These are phyloP conservation scores for Cosmorhoe ocellata DNA, from an alignment of 2,888 invertebrate species.

Conservation along the genomic window DNA sequence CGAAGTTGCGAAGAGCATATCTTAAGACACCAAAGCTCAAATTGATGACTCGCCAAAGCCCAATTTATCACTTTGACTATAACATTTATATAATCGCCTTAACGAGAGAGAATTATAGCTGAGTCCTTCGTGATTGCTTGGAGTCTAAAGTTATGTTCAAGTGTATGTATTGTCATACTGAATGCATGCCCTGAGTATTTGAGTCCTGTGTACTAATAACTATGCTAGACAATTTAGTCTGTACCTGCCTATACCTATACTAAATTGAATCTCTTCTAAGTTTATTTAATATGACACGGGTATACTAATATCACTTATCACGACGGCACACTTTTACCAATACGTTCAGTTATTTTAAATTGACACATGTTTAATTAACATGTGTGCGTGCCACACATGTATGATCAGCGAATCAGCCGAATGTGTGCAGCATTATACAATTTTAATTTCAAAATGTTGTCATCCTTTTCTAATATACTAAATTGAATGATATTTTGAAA, in stretches of 20 bases:
- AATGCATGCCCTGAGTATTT: constrained; percentile 47
- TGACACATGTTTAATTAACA: constrained; percentile 1
- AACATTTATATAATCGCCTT: constrained; percentile 71
- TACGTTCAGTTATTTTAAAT: constrained; percentile 7
- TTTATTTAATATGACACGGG: constrained; percentile 2
- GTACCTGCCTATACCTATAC: neutral
- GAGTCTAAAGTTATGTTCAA: constrained; percentile 47
- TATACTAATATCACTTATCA: constrained; percentile 8
- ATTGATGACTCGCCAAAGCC: too few species aligned
- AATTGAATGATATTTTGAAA: neutral
- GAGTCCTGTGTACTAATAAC: constrained; percentile 35
- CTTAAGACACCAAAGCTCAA: too few species aligned
- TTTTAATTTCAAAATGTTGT: neutral
- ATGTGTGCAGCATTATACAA: constrained; percentile 1
- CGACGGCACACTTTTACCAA: constrained; percentile 8
- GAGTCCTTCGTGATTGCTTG: constrained; percentile 74
- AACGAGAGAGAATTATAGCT: constrained; percentile 79
- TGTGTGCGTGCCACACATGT: constrained; percentile 14
- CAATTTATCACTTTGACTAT: neutral
- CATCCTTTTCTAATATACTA: neutral
- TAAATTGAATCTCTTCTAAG: neutral
- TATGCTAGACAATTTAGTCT: constrained; percentile 36
- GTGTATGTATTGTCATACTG: constrained; percentile 33
- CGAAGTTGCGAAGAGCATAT: too few species aligned
- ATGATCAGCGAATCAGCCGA: neutral